Conservation (phyloP, 2,888 invertebrate genomes). For the Hypomecis punctinalis region DNA sequence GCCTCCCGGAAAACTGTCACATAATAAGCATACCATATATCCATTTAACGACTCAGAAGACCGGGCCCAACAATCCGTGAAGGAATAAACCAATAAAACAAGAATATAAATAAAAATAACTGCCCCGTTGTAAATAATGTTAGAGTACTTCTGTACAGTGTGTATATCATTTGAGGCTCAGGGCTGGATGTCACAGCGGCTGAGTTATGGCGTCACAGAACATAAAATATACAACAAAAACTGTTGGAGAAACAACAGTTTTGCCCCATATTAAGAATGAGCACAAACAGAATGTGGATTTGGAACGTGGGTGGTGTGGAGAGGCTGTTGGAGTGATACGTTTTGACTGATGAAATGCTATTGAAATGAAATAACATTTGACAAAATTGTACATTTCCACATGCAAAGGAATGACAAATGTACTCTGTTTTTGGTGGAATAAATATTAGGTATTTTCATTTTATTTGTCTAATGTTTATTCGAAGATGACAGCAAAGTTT, state of each 20-base stretch:
- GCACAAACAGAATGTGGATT: slow-evolving; percentile 83
- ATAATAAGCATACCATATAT: slow-evolving; percentile 58
- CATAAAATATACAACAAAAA: slow-evolving; percentile 85
- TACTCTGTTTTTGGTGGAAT: too few species aligned
- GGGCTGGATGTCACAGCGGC: slow-evolving; percentile 69
- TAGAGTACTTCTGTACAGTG: slow-evolving; percentile 63
- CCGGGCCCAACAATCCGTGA: slow-evolving; percentile 70
- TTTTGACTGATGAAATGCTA: slow-evolving; percentile 28
- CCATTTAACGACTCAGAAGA: slow-evolving; percentile 62
- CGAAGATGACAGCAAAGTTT: too few species aligned
- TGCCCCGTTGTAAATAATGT: slow-evolving; percentile 70
- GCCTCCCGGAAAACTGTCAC: slow-evolving; percentile 39
- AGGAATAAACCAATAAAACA: slow-evolving; percentile 80
- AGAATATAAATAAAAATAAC: slow-evolving; percentile 79
- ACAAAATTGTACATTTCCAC: too few species aligned
- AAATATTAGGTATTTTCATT: too few species aligned
- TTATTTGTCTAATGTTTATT: too few species aligned
- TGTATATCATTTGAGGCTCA: slow-evolving; percentile 74
- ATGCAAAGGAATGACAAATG: too few species aligned
- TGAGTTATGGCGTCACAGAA: slow-evolving; percentile 83
- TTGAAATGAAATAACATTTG: too few species aligned
- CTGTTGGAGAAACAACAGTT: slow-evolving; percentile 84
- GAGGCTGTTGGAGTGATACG: slow-evolving; percentile 45
- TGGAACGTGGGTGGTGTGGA: slow-evolving; percentile 64
- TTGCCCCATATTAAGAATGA: slow-evolving; percentile 84